Conservation (phyloP, 1,140 invertebrate genomes). For the Hestina assimilis region DNA sequence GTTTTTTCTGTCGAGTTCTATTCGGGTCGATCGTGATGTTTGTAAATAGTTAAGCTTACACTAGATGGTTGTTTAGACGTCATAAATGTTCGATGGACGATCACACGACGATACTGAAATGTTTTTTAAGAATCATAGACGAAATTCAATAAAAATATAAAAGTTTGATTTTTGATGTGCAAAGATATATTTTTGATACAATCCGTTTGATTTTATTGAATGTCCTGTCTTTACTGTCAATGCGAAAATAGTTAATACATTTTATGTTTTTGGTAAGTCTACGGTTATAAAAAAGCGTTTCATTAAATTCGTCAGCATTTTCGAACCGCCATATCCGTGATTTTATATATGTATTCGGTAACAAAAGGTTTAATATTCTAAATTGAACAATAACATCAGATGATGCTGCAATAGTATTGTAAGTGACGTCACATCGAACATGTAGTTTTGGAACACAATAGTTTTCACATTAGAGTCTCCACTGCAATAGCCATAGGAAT, state of each 20-base stretch:
- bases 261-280: background rate
- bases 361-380: background rate
- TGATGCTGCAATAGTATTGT: background rate
- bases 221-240: background rate
- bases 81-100: slow-evolving; percentile 31
- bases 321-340: background rate
- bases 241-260: background rate
- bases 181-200: slow-evolving; percentile 32
- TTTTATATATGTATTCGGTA: background rate
- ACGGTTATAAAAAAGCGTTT: slow-evolving; percentile 1
- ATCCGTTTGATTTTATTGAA: background rate
- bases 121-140: slow-evolving; percentile 10
- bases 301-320: background rate
- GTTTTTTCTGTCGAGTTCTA: slow-evolving; percentile 75
- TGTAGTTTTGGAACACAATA: slow-evolving; percentile 63
- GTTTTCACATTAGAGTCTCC: slow-evolving; percentile 61
- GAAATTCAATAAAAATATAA: background rate
- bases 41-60: slow-evolving; percentile 73
- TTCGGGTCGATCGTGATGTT: slow-evolving; percentile 71
- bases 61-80: slow-evolving; percentile 48
- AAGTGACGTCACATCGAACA: slow-evolving; percentile 39
- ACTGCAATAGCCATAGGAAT: slow-evolving; percentile 67
- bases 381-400: background rate
- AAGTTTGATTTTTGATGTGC: background rate
- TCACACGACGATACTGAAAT: background rate